A percentile compares a stretch with the other conserved stretches of the same genome.
Conservation (phyloP, 2,888 invertebrate species). For the Myopa testacea region DNA sequence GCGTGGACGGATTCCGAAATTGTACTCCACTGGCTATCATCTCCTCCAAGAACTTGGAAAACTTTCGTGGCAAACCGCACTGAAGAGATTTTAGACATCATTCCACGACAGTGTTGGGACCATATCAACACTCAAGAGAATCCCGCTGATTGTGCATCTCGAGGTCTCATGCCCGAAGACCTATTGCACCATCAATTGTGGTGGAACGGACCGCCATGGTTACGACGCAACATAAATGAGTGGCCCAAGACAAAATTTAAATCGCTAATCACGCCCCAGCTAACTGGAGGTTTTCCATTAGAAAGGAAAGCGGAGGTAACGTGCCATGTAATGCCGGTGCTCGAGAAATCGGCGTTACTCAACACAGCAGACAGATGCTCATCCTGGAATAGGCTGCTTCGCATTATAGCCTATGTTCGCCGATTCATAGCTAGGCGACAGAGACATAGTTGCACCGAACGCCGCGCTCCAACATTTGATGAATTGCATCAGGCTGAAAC, state of each 20-base stretch:
- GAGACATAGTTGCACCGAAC: neutral
- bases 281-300: neutral
- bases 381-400: neutral
- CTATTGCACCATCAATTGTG: conserved; percentile 1
- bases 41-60: conserved; percentile 48
- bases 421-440: conserved; percentile 25
- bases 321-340: neutral
- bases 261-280: neutral
- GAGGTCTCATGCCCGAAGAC: conserved; percentile 39
- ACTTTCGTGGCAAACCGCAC: conserved; percentile 50
- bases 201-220: conserved; percentile 16
- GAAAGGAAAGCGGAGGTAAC: neutral
- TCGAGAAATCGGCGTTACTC: neutral
- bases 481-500: conserved; percentile 16
- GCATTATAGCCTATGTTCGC: conserved; percentile 21
- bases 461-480: neutral
- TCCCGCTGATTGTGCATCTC: conserved; percentile 50
- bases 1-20: conserved; percentile 46
- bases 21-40: conserved; percentile 49
- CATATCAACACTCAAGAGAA: conserved; percentile 47
- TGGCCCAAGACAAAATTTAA: conserved; percentile 17
- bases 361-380: conserved; percentile 7
- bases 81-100: conserved; percentile 38
- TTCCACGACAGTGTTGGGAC: conserved; percentile 40
- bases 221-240: conserved; percentile 4